These are phyloP conservation scores for Rotaria magnacalcarata DNA, from an alignment of 2,888 invertebrate species.

Conservation along the genomic window DNA sequence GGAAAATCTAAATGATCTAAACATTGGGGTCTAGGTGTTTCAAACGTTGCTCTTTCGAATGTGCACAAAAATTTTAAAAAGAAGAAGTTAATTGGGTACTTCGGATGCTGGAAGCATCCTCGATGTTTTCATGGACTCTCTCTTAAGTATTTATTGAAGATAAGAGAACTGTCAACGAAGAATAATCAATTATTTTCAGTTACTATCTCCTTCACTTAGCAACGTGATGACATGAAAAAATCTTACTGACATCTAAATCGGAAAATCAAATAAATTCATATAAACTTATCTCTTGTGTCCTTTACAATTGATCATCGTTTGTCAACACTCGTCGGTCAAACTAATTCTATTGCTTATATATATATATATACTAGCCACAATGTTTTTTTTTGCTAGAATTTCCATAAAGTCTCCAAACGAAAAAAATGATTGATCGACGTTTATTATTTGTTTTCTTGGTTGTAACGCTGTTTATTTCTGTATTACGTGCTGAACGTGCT, in stretches of 20 bases:
- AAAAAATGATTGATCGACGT: background rate
- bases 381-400: background rate
- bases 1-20: too few species aligned
- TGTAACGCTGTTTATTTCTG: background rate
- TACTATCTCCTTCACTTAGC: background rate
- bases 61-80: too few species aligned
- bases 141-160: background rate
- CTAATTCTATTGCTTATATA: too few species aligned
- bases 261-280: background rate
- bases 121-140: too few species aligned
- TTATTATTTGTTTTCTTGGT: background rate
- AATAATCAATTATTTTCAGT: background rate
- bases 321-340: background rate
- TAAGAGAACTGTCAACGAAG: background rate
- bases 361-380: background rate
- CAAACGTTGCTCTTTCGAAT: too few species aligned
- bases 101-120: too few species aligned
- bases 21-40: too few species aligned
- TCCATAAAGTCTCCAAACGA: background rate
- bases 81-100: too few species aligned
- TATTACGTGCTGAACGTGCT: background rate
- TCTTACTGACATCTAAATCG: background rate
- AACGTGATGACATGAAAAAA: background rate
- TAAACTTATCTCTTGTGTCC: background rate
- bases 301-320: background rate